These are phyloP conservation scores for Diachasmimorpha longicaudata DNA, from an alignment of 1,140 invertebrate genomes.

Conservation along the genomic window DNA sequence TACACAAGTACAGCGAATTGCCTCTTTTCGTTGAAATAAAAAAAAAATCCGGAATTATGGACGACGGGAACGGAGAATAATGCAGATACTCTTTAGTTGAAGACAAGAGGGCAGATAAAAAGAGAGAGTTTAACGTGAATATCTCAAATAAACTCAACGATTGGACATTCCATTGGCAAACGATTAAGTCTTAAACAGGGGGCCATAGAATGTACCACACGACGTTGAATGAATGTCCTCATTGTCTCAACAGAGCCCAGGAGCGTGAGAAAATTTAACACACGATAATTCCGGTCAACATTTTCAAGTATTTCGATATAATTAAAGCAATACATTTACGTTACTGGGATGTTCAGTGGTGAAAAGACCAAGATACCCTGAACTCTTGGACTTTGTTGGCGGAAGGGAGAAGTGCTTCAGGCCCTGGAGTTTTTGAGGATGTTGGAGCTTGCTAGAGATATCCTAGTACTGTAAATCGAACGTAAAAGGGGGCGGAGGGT, in stretches of 20 bases:
- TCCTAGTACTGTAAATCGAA: background rate
- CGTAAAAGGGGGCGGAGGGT: background rate
- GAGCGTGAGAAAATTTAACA: conserved; percentile 45
- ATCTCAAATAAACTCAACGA: conserved; percentile 14
- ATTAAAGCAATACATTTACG: conserved; percentile 1
- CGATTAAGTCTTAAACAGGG: conserved; percentile 51
- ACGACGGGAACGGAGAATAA: background rate
- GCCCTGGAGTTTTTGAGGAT: background rate
- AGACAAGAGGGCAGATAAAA: background rate
- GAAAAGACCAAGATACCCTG: background rate
- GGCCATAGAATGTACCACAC: conserved; percentile 29
- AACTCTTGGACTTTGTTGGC: background rate
- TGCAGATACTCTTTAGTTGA: background rate
- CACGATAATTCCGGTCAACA: conserved; percentile 50
- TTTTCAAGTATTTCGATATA: conserved; percentile 36
- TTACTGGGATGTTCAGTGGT: background rate
- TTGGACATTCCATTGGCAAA: conserved; percentile 43
- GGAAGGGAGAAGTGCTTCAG: no score
- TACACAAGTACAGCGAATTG: background rate
- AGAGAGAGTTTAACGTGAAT: background rate
- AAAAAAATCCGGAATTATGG: background rate
- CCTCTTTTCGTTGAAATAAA: background rate
- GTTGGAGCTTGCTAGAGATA: background rate
- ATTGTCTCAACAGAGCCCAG: conserved; percentile 39
- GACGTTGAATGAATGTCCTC: conserved; percentile 51